Percentiles rank a stretch among this genome's conserved stretches.
Evolutionary conservation across 2,797 vertebrate genomes (phyloP).

Genomic region (Spizella passerina): DNA sequence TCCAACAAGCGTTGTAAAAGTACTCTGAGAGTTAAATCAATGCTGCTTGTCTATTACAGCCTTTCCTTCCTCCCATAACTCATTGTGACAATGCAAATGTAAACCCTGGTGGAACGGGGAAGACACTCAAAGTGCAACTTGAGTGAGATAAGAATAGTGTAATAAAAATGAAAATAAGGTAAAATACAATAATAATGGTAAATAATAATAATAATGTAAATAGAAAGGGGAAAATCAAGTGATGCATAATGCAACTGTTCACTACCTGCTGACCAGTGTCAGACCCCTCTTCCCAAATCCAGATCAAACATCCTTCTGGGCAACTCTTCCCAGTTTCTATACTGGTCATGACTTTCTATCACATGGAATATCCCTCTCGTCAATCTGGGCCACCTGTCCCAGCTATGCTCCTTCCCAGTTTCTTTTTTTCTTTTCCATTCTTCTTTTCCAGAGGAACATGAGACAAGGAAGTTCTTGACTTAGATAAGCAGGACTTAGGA

Average conservation of each 20-base stretch:
- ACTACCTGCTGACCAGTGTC: background rate
- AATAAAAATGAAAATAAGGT: background rate
- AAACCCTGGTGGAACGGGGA: background rate
- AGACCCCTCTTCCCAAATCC: background rate
- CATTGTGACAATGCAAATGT: background rate
- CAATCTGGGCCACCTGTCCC: background rate
- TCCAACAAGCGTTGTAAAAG: background rate
- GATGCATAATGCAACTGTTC: background rate
- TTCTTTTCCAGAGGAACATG: background rate
- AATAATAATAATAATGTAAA: background rate
- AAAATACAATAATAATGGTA: no score
- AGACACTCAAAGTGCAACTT: background rate
- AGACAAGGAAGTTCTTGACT: background rate
- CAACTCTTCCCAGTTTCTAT: background rate
- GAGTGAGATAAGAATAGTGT: background rate
- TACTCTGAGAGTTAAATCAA: background rate
- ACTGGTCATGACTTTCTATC: background rate
- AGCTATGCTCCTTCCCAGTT: background rate
- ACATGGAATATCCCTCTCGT: background rate
- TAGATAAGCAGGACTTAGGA: background rate
- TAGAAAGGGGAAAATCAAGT: background rate
- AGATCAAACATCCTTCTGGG: background rate
- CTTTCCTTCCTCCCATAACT: background rate
- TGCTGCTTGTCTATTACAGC: background rate
- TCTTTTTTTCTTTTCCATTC: background rate